Evolutionary conservation across 2,888 invertebrate species (phyloP).

Genomic region (Thecocarcelia acutangulata): DNA sequence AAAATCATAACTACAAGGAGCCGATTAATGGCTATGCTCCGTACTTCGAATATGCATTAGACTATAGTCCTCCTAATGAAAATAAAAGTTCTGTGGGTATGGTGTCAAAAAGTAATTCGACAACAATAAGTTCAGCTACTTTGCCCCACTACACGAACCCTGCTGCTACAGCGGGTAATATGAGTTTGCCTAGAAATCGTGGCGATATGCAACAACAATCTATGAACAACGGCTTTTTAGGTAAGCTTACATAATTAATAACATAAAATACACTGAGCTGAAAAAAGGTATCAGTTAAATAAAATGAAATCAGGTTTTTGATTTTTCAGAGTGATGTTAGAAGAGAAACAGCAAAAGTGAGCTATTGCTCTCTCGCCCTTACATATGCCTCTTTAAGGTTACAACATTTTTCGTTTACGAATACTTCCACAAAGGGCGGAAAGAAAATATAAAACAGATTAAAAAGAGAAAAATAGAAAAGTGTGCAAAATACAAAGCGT

Average conservation of each 20-base stretch:
- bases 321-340: too few species aligned
- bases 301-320: too few species aligned
- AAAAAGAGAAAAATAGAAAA: too few species aligned
- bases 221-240: slow-evolving; percentile 78
- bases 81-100: slow-evolving; percentile 69
- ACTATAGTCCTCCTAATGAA: slow-evolving; percentile 89
- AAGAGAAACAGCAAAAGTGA: too few species aligned
- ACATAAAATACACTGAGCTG: too few species aligned
- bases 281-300: too few species aligned
- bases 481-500: too few species aligned
- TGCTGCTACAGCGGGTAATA: slow-evolving; percentile 72
- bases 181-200: slow-evolving; percentile 80
- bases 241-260: slow-evolving; percentile 72
- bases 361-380: too few species aligned
- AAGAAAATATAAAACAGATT: too few species aligned
- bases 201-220: slow-evolving; percentile 76
- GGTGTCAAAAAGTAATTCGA: slow-evolving; percentile 71
- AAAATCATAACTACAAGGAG: slow-evolving; percentile 78
- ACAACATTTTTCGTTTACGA: too few species aligned
- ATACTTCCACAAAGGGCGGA: too few species aligned
- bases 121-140: slow-evolving; percentile 77
- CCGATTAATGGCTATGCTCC: slow-evolving; percentile 82
- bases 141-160: slow-evolving; percentile 78
- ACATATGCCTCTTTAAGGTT: too few species aligned
- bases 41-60: slow-evolving; percentile 93